phyloP scores from a whole-genome alignment of 2,113 vertebrate species.

The Pluvialis apricaria region DNA sequence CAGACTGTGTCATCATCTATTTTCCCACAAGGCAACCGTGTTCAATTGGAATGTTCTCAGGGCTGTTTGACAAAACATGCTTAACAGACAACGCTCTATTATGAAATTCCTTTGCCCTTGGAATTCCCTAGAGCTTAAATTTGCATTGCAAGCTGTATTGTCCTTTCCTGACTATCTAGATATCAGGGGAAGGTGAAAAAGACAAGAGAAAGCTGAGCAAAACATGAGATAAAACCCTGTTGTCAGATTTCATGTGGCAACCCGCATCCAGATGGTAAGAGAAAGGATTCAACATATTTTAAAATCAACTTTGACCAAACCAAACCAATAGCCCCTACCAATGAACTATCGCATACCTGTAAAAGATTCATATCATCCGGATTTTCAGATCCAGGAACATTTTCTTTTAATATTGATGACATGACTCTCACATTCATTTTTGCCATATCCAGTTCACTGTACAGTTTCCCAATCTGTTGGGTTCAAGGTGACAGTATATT shows the following conservation, averaged over 20 bases:
- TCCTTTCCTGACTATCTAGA: neutral
- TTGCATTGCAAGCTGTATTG: slow-evolving; percentile 1
- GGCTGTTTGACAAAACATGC: slow-evolving; percentile 34
- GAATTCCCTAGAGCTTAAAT: slow-evolving; percentile 24
- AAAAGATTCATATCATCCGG: slow-evolving; percentile 72
- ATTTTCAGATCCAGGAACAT: slow-evolving; percentile 71
- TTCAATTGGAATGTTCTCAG: slow-evolving; percentile 33
- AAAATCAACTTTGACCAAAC: neutral
- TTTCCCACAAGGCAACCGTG: neutral
- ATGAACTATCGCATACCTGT: slow-evolving; percentile 56
- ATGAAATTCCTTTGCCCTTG: slow-evolving; percentile 41
- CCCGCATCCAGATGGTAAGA: neutral
- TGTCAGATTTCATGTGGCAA: neutral
- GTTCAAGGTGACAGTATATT: neutral
- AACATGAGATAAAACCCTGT: neutral
- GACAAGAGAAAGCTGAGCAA: neutral
- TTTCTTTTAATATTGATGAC: slow-evolving; percentile 77
- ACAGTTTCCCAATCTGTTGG: slow-evolving; percentile 76
- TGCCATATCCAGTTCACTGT: slow-evolving; percentile 80
- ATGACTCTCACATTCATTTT: slow-evolving; percentile 78
- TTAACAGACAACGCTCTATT: slow-evolving; percentile 2
- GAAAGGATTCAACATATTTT: neutral
- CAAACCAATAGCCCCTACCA: neutral
- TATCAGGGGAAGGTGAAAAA: neutral
- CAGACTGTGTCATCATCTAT: neutral